Base-by-base conservation (phyloP, 2,113 vertebrate genomes). In the Oncorhynchus clarkii region DNA sequence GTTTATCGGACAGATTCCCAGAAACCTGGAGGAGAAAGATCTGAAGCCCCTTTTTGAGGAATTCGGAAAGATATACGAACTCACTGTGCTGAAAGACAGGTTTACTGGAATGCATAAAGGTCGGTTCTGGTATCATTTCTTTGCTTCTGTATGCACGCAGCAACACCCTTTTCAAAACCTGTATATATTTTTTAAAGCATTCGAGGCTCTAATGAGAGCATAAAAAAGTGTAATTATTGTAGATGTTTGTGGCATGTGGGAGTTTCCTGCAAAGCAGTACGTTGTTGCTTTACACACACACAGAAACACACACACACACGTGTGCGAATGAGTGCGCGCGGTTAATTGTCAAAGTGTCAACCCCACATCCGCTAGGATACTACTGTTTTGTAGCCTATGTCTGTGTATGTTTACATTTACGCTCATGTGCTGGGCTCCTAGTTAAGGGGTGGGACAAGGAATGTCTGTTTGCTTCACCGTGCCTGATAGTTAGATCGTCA, bases 41-140 rank as follows among this genome's bases (percentile, higher is more conserved):
- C 96, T 98, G 92, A 98, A 98, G 92, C 96, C 97, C 78, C 95
- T 98, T 82, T 98, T 98, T 94, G 96, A 98, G 96, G 95, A 98
- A 95, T 98, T 98, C 94, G 97, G 97, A 88, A 95, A 95, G 93
- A 98, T 98, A 94, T 98, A 98, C 95, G 96, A 98, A 94, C 96
- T 98, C 92, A 98, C 97, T 88, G 96, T 98, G 88, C 95, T 98
- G 90, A 98, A 98, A 95, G 97, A 98, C 93, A 95, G 96, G 91
- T 97, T 96, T 93, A 98, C 96, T 80, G 97, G 97, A 91, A 96
- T 98, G 95, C 97, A 98, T 95, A 98, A 98, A 97, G 97, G 97
- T 98, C 89, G 92, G 94, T 77, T 79, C 80, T 68, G 48, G 57
- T 73, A 51, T 68, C 14, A 16, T 48, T 68, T 34, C 29, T 57